Evolutionary conservation across 2,113 vertebrate genomes (phyloP).

Genomic region (Montifringilla adamsi): DNA sequence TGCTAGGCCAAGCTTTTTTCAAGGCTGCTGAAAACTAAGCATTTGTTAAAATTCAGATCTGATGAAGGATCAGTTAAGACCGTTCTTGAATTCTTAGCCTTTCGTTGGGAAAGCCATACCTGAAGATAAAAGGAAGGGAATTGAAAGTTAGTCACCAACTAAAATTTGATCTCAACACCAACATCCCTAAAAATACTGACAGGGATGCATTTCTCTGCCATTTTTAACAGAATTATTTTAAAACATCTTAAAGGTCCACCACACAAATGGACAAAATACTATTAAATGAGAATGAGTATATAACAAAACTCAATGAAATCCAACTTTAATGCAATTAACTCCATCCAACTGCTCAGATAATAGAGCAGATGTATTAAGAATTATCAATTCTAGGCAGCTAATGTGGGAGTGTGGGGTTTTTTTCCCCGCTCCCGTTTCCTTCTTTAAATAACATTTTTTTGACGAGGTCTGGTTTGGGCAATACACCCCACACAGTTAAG

Average conservation of each 20-base stretch:
- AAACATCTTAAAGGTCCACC: background rate
- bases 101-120: slow-evolving; percentile 99
- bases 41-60: slow-evolving; percentile 88
- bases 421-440: rapidly evolving
- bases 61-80: slow-evolving; percentile 89
- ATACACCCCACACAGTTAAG: background rate
- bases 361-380: slow-evolving; percentile 9
- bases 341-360: slow-evolving; percentile 46
- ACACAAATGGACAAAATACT: slow-evolving; percentile 38
- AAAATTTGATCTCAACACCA: slow-evolving; percentile 68
- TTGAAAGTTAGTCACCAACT: slow-evolving; percentile 86
- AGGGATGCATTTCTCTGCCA: slow-evolving; percentile 51
- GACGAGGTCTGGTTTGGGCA: background rate
- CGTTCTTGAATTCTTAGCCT: slow-evolving; percentile 94
- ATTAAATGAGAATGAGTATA: background rate
- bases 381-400: background rate
- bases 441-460: background rate
- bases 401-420: background rate
- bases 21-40: slow-evolving; percentile 90
- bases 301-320: background rate
- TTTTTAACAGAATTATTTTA: slow-evolving; percentile 42
- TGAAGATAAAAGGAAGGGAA: slow-evolving; percentile 96
- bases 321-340: background rate
- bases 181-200: slow-evolving; percentile 50
- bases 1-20: slow-evolving; percentile 84